These are phyloP conservation scores for Gambusia yucatana DNA, from an alignment of 2,797 vertebrate genomes.

Conservation along the genomic window DNA sequence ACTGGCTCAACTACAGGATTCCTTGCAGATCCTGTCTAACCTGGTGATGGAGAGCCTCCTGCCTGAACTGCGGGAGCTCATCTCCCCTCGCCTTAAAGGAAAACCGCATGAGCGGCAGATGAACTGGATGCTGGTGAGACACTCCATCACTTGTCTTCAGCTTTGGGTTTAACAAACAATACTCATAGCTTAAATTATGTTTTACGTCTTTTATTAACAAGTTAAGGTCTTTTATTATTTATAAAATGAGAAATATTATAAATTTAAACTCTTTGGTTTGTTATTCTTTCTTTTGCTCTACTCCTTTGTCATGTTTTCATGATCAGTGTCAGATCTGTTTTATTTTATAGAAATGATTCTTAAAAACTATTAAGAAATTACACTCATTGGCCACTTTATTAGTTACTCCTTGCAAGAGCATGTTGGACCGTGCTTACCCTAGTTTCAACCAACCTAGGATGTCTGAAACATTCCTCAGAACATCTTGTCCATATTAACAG, in stretches of 20 bases:
- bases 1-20: neutral
- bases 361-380: neutral
- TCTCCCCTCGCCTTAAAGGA: constrained; percentile 89
- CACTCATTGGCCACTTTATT: neutral
- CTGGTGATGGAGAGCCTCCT: constrained; percentile 94
- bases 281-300: neutral
- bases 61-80: constrained; percentile 86
- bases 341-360: neutral
- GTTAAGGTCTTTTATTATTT: no score
- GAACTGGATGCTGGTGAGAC: constrained; percentile 90
- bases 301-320: neutral
- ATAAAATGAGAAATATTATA: neutral
- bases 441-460: neutral
- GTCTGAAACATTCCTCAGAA: neutral
- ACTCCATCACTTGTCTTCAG: neutral
- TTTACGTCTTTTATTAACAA: neutral
- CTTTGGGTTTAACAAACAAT: neutral
- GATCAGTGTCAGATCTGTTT: neutral
- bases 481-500: neutral
- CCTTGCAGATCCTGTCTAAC: constrained; percentile 89
- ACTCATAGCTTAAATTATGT: neutral
- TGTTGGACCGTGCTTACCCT: neutral
- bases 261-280: neutral
- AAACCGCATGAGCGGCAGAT: constrained; percentile 89
- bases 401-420: neutral